Percentiles rank a stretch among this genome's conserved stretches.
Evolutionary conservation across 2,888 invertebrate genomes (phyloP).

Genomic region (Lysandra coridon): DNA sequence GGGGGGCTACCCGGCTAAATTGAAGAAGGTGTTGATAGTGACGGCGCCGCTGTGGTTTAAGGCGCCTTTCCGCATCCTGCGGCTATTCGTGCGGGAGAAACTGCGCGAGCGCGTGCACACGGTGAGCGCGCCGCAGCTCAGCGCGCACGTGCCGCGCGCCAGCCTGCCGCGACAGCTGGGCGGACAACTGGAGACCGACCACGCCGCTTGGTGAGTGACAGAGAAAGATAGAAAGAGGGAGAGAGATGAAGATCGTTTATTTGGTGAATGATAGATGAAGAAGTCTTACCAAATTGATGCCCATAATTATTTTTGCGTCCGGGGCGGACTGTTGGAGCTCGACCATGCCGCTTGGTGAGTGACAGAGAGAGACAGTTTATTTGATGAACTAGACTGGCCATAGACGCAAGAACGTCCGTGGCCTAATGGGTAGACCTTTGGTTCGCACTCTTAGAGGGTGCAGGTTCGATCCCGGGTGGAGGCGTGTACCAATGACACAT

Average conservation of each 20-base stretch:
- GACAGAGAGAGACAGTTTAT: too few relatives aligned
- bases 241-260: too few relatives aligned
- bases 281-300: too few relatives aligned
- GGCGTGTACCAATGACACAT: too few relatives aligned
- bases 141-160: conserved; percentile 93
- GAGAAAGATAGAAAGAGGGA: too few relatives aligned
- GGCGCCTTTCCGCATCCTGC: conserved; percentile 96
- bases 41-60: conserved; percentile 99
- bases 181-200: conserved; percentile 92
- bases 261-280: too few relatives aligned
- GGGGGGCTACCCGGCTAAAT: conserved; percentile 98
- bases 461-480: too few relatives aligned
- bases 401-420: too few relatives aligned
- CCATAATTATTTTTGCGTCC: too few relatives aligned
- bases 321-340: conserved; percentile 90
- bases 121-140: conserved; percentile 93
- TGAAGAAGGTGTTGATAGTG: conserved; percentile 98
- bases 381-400: too few relatives aligned
- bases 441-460: too few relatives aligned
- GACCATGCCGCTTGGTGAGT: conserved; percentile 94
- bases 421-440: too few relatives aligned
- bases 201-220: conserved; percentile 89
- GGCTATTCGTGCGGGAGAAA: conserved; percentile 97
- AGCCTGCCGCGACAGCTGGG: conserved; percentile 94
- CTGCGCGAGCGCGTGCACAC: conserved; percentile 97